Evolutionary conservation across 2,888 invertebrate genomes (phyloP).

Genomic region (Campoplex capitator): DNA sequence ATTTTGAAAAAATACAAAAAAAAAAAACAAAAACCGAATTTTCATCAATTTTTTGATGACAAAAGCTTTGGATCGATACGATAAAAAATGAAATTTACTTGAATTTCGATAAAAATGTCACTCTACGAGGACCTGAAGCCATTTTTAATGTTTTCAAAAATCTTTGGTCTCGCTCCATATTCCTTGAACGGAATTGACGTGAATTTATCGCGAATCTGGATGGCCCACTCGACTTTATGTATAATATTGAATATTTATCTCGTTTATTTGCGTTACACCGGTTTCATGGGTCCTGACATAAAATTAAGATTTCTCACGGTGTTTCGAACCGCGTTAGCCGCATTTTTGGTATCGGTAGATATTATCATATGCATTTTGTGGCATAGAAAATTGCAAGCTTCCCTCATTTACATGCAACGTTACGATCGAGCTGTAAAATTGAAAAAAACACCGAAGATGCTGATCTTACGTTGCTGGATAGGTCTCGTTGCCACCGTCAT

Average conservation of each 20-base stretch:
- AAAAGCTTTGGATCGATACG: no score
- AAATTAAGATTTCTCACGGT: conserved; percentile 53
- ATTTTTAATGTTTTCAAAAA: conserved; percentile 25
- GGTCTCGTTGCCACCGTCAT: conserved; percentile 6
- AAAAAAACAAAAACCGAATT: no score
- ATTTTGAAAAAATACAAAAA: no score
- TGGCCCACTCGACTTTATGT: conserved; percentile 41
- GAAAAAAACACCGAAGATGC: not conserved
- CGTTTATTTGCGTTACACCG: conserved; percentile 33
- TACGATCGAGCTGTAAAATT: conserved; percentile 53
- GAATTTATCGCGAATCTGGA: conserved; percentile 26
- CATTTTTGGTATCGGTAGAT: conserved; percentile 45
- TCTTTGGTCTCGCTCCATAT: conserved; percentile 55
- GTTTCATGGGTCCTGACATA: not conserved
- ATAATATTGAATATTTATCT: conserved; percentile 21
- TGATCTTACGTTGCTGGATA: conserved; percentile 21
- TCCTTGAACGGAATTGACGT: conserved; percentile 36
- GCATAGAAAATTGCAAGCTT: conserved; percentile 43
- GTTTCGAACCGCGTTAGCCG: conserved; percentile 38
- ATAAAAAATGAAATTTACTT: not conserved
- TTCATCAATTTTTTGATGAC: no score
- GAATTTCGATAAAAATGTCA: conserved; percentile 33
- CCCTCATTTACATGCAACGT: conserved; percentile 27
- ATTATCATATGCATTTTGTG: conserved; percentile 36
- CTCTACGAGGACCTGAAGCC: conserved; percentile 49